Conservation (phyloP, 2,113 vertebrate genomes). For the Microtus montanus region DNA sequence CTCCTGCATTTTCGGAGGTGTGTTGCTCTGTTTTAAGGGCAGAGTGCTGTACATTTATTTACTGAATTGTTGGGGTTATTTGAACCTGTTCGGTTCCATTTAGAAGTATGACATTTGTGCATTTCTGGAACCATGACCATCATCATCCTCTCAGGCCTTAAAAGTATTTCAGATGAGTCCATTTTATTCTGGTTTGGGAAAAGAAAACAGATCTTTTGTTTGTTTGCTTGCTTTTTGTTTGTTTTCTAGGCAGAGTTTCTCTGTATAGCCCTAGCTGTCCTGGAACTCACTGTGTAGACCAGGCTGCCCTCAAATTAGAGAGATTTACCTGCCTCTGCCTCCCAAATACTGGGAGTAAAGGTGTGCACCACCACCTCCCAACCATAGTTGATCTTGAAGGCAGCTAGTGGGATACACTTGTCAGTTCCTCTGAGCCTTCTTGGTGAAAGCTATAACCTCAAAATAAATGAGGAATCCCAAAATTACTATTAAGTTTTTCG, state of each 20-base stretch:
- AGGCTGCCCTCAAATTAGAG: background rate
- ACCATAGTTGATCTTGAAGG: background rate
- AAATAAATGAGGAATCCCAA: background rate
- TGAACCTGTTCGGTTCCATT: background rate
- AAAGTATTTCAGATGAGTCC: background rate
- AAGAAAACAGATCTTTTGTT: background rate
- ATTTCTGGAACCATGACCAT: background rate
- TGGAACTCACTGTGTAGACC: background rate
- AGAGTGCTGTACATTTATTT: background rate
- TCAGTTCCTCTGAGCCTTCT: constrained; percentile 33
- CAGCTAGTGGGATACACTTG: background rate
- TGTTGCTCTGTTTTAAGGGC: background rate
- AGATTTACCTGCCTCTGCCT: background rate
- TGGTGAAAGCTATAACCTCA: constrained; percentile 8
- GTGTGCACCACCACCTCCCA: background rate
- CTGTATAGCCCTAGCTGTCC: background rate
- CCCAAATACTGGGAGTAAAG: background rate
- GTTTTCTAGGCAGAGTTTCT: background rate
- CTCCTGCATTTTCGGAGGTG: background rate
- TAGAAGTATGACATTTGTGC: background rate
- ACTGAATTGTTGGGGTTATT: background rate
- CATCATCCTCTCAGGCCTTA: background rate
- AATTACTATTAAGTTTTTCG: no score
- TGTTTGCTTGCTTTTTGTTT: background rate
- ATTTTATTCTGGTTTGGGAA: background rate